Conservation (phyloP, 2,113 vertebrate genomes). For the Caracal caracal region DNA sequence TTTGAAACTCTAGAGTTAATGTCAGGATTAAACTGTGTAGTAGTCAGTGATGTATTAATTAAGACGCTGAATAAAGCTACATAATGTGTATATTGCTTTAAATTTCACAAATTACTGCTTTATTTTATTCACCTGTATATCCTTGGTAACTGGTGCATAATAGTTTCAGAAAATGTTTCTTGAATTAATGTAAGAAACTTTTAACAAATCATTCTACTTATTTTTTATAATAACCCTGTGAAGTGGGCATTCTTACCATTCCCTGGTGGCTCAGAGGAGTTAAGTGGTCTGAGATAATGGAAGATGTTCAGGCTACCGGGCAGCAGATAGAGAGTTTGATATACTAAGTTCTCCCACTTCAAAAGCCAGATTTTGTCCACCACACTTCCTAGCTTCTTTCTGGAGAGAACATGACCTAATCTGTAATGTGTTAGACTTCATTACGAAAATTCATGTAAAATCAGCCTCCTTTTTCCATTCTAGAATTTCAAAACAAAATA, state of each 20-base stretch:
- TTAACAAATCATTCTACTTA: not conserved
- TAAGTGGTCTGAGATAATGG: not conserved
- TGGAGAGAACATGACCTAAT: not conserved
- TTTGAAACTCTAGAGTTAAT: not conserved
- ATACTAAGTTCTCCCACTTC: not conserved
- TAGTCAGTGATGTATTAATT: not conserved
- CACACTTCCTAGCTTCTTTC: not conserved
- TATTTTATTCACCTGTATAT: not conserved
- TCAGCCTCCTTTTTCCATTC: not conserved
- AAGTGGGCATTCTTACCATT: not conserved
- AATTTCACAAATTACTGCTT: not conserved
- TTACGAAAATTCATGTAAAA: not conserved
- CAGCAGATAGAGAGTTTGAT: not conserved
- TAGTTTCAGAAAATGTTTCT: not conserved
- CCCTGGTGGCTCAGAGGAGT: not conserved
- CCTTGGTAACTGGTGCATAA: not conserved
- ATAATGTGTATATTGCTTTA: not conserved
- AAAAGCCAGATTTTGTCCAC: not conserved
- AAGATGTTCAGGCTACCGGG: not conserved
- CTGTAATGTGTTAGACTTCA: not conserved
- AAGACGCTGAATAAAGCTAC: not conserved
- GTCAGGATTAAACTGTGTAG: not conserved
- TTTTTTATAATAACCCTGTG: not conserved
- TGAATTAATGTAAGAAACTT: not conserved
- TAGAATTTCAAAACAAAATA: not conserved